Base-by-base conservation (phyloP, 2,888 invertebrate genomes). In the Drosophila setosimentum region DNA sequence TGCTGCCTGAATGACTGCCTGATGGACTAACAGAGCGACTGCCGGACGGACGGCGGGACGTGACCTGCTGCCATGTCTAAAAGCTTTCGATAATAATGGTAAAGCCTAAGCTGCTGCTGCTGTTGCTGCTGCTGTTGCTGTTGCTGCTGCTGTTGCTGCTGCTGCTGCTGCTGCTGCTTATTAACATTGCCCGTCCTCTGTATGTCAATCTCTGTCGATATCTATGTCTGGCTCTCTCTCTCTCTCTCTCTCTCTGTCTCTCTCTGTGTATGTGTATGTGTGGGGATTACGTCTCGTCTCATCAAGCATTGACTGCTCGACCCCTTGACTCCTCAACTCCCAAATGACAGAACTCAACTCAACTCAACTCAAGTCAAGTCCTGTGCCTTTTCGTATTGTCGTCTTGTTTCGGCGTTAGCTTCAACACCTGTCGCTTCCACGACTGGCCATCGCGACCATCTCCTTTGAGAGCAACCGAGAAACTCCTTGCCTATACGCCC, bases 1-100 rank as follows among this genome's bases (percentile, higher is more conserved):
- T 60, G 62, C 75, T 82, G 82, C 75, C 63, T 83, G 73, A 81
- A 82, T 84, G 84, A 73, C 82, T 81, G 67, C 32, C 77, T 68
- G 63, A 54, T 33, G 24, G 67, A 64, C 77, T 65, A 69, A 57
- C 42, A 42, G 42, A 32, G 29, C 13, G 40, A 64, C 61, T 48
- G 64, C 57, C 62, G 61, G 78, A 76, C 65, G 55, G 49, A 45
- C 32, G 54, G 24, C 24, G 64, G 62, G 66, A 69, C 85, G 85
- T 89, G 90, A 85, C 85, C 83, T 77, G 89, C 76, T 76, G 90
- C 73, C 80, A 77, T 76, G 77, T 89, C 88, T 76, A 89, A 84
- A 87, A 90, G 90, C 86, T 90, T 85, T 85, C 90, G 89, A 85
- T 89, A 87, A 85, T 87, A 89, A 89, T 76, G 73, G 59, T 57